phyloP scores from a whole-genome alignment of 2,888 invertebrate species.

The Thecocarcelia acutangulata region DNA sequence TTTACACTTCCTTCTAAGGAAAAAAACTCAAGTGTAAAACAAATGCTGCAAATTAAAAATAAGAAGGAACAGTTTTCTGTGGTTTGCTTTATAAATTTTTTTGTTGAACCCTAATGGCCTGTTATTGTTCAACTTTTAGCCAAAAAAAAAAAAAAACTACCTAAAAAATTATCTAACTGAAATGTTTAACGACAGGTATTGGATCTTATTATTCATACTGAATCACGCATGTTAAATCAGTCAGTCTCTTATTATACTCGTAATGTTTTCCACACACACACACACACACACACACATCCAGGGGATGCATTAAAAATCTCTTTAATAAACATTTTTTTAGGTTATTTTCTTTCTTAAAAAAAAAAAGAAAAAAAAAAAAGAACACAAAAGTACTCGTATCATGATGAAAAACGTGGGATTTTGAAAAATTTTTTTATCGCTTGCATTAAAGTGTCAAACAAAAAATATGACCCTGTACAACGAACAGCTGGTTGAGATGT shows the following conservation, averaged over 20 bases:
- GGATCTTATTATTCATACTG: constrained; percentile 44
- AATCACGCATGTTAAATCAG: constrained; percentile 32
- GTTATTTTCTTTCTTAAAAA: not conserved
- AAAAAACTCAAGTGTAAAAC: constrained; percentile 3
- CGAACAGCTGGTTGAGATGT: too few species aligned
- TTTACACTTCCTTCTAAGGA: constrained; percentile 43
- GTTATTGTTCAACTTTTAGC: constrained; percentile 49
- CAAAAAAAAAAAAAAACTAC: constrained; percentile 32
- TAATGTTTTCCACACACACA: not conserved
- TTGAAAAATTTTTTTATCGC: not conserved
- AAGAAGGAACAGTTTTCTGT: constrained; percentile 50
- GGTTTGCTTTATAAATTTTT: constrained; percentile 49
- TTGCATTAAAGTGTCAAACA: not conserved
- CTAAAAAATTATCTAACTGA: constrained; percentile 6
- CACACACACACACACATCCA: too few species aligned
- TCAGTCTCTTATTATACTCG: not conserved
- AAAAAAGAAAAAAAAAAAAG: not conserved
- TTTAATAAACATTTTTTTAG: not conserved
- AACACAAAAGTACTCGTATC: too few species aligned
- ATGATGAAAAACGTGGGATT: constrained; percentile 24
- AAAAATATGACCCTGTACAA: too few species aligned
- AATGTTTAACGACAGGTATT: constrained; percentile 58
- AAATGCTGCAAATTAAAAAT: constrained; percentile 34
- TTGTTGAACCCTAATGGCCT: constrained; percentile 41
- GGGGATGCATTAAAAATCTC: constrained; percentile 10